Conservation (phyloP, 2,888 invertebrate genomes). For the Ormyrus rosae region DNA sequence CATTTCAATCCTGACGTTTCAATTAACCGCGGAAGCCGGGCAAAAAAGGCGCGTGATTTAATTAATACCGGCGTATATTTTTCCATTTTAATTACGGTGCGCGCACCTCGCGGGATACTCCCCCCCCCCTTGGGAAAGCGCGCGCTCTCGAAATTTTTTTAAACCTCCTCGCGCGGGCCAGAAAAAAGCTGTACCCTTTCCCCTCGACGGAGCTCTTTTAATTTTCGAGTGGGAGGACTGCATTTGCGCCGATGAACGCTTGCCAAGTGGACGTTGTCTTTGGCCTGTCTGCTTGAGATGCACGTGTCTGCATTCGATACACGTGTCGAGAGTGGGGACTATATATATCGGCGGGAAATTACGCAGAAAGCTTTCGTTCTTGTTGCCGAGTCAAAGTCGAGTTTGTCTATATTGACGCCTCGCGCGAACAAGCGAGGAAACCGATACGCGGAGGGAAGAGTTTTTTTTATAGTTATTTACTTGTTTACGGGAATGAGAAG, state of each 20-base stretch:
- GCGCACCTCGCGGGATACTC: slow-evolving; percentile 1
- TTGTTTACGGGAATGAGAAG: too few relatives aligned
- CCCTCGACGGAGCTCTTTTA: not conserved
- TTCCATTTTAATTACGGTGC: slow-evolving; percentile 27
- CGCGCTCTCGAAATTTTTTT: not conserved
- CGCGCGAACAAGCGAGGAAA: too few relatives aligned
- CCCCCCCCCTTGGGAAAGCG: not conserved
- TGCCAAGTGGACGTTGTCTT: too few relatives aligned
- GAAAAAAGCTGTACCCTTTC: not conserved
- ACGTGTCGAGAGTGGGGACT: too few relatives aligned
- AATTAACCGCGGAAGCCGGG: slow-evolving; percentile 17
- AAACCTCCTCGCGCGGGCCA: not conserved
- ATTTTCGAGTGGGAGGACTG: not conserved
- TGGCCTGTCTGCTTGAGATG: too few relatives aligned
- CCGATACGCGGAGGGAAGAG: too few relatives aligned
- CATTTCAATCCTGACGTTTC: not conserved
- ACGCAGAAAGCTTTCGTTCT: too few relatives aligned
- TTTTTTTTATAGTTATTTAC: too few relatives aligned
- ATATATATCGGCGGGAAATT: too few relatives aligned
- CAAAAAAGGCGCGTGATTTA: slow-evolving; percentile 15
- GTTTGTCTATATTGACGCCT: too few relatives aligned
- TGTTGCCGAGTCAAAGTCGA: too few relatives aligned
- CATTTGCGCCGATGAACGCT: not conserved
- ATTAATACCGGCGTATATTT: slow-evolving; percentile 11
- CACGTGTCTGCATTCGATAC: too few relatives aligned